These are phyloP conservation scores for Drosophila nebulosa DNA, from an alignment of 1,140 invertebrate genomes.

Conservation along the genomic window DNA sequence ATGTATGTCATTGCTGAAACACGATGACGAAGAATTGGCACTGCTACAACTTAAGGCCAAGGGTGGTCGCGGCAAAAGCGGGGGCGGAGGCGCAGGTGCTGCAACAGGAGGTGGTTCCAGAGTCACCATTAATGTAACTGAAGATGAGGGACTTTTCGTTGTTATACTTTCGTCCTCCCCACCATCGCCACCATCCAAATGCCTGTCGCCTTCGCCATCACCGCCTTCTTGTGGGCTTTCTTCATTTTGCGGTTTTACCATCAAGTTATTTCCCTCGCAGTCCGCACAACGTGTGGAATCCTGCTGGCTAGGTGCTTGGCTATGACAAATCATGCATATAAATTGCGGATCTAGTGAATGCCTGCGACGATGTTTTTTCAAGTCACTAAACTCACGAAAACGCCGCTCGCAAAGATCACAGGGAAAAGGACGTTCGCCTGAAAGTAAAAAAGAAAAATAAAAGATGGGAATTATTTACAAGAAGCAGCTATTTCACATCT, in stretches of 20 bases:
- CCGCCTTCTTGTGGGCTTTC: slow-evolving; percentile 1
- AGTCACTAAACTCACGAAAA: slow-evolving; percentile 83
- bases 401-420: slow-evolving; percentile 83
- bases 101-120: slow-evolving; percentile 30
- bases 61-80: slow-evolving; percentile 24
- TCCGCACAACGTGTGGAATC: slow-evolving; percentile 69
- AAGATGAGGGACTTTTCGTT: neutral
- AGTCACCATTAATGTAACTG: slow-evolving; percentile 41
- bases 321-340: slow-evolving; percentile 82
- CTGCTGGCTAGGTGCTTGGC: slow-evolving; percentile 50
- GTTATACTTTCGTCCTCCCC: slow-evolving; percentile 1
- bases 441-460: neutral
- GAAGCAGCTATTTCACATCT: too few relatives aligned
- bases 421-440: slow-evolving; percentile 80
- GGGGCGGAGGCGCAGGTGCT: slow-evolving; percentile 9
- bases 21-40: slow-evolving; percentile 61
- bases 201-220: neutral
- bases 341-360: slow-evolving; percentile 84
- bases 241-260: slow-evolving; percentile 39
- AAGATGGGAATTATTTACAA: neutral
- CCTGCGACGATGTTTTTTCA: slow-evolving; percentile 82
- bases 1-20: slow-evolving; percentile 49
- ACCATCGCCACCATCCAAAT: slow-evolving; percentile 1
- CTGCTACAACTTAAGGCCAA: slow-evolving; percentile 52
- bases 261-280: slow-evolving; percentile 65